Evolutionary conservation across 2,888 invertebrate genomes (phyloP).

Genomic region (Thymelicus lineola): DNA sequence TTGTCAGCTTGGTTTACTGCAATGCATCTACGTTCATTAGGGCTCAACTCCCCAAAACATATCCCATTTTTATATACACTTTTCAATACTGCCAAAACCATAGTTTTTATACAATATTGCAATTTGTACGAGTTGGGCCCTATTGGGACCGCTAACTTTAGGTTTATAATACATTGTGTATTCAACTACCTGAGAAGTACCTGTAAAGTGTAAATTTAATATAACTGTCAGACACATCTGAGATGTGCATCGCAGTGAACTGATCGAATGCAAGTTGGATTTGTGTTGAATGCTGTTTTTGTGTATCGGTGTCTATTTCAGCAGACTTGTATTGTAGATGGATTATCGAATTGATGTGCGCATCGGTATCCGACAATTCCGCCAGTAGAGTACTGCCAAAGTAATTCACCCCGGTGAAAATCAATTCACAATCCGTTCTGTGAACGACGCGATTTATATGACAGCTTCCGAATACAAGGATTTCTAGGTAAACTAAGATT

Average conservation of each 20-base stretch:
- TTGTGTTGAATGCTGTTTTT: slow-evolving; percentile 76
- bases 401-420: slow-evolving; percentile 79
- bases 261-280: slow-evolving; percentile 61
- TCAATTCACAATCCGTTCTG: slow-evolving; percentile 82
- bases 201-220: slow-evolving; percentile 82
- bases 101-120: slow-evolving; percentile 66
- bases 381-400: slow-evolving; percentile 83
- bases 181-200: slow-evolving; percentile 83
- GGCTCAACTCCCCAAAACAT: slow-evolving; percentile 73
- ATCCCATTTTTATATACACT: slow-evolving; percentile 61
- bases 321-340: slow-evolving; percentile 59
- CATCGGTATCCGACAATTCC: slow-evolving; percentile 66
- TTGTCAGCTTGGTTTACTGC: slow-evolving; percentile 78
- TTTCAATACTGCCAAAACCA: slow-evolving; percentile 58
- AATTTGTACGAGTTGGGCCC: slow-evolving; percentile 73
- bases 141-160: slow-evolving; percentile 76
- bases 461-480: slow-evolving; percentile 80
- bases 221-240: slow-evolving; percentile 67
- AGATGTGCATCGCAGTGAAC: slow-evolving; percentile 81
- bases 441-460: slow-evolving; percentile 77
- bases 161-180: slow-evolving; percentile 75
- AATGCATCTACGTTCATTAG: slow-evolving; percentile 79
- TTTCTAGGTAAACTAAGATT: slow-evolving; percentile 77
- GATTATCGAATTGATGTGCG: slow-evolving; percentile 73
- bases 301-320: slow-evolving; percentile 74